Evolutionary conservation across 1,140 invertebrate genomes (phyloP), one percentile per base, ranked within the genome.

Genomic region (Trachymyrmex septentrionalis): DNA sequence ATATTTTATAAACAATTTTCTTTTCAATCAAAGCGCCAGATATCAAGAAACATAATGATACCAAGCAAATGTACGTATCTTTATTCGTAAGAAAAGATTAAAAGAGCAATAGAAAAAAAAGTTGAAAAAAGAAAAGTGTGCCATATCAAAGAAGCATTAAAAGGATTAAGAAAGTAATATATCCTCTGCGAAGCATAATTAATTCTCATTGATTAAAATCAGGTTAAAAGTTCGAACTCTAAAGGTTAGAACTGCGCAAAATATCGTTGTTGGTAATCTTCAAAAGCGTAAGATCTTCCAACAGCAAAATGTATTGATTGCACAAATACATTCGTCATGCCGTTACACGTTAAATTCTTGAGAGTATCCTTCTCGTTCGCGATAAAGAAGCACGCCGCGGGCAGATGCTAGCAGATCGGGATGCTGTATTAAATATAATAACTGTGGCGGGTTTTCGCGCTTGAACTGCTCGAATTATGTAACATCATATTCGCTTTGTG

Each of bases 401-500:
- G 87, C 90, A 92, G 91, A 92, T 92, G 91, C 61, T 78, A 38
- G 59, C 59, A 57, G 63, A 88, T 78, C 89, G 30, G 27, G 24
- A 50, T 78, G 57, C 71, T 87, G 53, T 78, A 90, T 88, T 91
- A 91, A 86, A 92, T 87, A 87, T 91, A 87, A 87, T 92, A 90
- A 91, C 84, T 82, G 63, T 6, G 71, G 64, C 81, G 64, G 91
- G 88, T 89, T 85, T 93, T 92, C 78, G 84, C 88, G 92, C 89
- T 87, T 75, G 82, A 90, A 90, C 89, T 88, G 85, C n/a, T 90
- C 73, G 85, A 76, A 93, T 92, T 92, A 91, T 93, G 92, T 92
- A 92, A 90, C 91, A 89, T 86, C 92, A 93, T 92, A 93, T 91
- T 91, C 88, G 86, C 53, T 84, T 92, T 92, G 88, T 91, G 84